These are phyloP conservation scores for Heteromormyrus szaboi DNA, from an alignment of 2,797 vertebrate species.

Conservation along the genomic window DNA sequence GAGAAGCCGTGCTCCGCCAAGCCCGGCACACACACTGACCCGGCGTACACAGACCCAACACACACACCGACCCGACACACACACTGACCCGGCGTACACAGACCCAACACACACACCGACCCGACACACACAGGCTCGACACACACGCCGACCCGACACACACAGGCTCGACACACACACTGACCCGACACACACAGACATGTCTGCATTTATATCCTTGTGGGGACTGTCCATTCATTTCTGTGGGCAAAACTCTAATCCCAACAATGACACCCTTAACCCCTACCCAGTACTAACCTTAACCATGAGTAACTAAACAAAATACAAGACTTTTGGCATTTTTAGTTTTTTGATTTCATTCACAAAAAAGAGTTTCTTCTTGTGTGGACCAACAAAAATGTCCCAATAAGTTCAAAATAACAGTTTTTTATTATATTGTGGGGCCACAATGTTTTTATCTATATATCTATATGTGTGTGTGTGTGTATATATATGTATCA, in stretches of 20 bases:
- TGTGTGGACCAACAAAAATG: no score
- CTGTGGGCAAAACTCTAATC: not conserved
- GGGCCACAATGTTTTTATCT: not conserved
- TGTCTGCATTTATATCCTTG: not conserved
- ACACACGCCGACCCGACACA: not conserved
- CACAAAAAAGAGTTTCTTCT: not conserved
- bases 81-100: not conserved
- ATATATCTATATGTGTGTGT: no score
- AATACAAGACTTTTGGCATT: not conserved
- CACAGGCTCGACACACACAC: not conserved
- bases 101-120: not conserved
- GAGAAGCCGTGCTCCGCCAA: not conserved
- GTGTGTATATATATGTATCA: not conserved
- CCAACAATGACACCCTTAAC: not conserved
- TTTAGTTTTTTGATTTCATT: not conserved
- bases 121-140: not conserved
- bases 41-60: not conserved
- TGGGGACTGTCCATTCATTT: not conserved
- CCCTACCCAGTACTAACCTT: not conserved
- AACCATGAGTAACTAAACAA: not conserved
- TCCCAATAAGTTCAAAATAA: no score
- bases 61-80: not conserved
- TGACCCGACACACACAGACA: not conserved
- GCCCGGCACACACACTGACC: slow-evolving; percentile 26
- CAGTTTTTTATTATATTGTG: not conserved